phyloP scores from a whole-genome alignment of 2,888 invertebrate genomes.

The Cephus runcator region DNA sequence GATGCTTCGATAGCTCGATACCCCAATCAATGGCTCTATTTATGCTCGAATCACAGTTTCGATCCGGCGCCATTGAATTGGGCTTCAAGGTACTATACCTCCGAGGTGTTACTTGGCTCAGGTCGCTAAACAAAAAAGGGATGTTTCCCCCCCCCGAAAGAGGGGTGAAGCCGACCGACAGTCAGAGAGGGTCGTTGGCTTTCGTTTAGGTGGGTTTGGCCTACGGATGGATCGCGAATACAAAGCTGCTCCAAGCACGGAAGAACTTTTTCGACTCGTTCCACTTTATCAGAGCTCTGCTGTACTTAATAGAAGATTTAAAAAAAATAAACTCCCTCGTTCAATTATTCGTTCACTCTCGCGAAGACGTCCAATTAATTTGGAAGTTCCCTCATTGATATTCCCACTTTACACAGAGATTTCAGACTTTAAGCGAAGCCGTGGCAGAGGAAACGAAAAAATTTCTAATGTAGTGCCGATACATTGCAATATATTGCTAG shows the following conservation, averaged over 20 bases:
- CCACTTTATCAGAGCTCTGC: background rate
- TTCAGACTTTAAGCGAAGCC: background rate
- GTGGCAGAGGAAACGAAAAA: background rate
- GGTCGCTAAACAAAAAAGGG: background rate
- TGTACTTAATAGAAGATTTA: background rate
- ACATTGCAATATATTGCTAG: background rate
- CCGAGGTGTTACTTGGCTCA: background rate
- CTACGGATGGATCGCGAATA: no score
- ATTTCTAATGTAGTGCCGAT: background rate
- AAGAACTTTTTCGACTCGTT: background rate
- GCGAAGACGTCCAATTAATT: background rate
- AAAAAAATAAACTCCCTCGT: background rate
- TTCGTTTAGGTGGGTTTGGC: background rate
- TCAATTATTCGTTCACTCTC: background rate
- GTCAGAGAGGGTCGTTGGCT: background rate
- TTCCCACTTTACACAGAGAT: background rate
- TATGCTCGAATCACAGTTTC: background rate
- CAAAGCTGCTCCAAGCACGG: no score
- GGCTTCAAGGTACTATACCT: slow-evolving; percentile 10
- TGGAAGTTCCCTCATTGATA: background rate
- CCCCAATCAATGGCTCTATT: background rate
- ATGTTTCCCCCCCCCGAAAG: background rate
- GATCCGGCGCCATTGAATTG: slow-evolving; percentile 8
- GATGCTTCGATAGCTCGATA: background rate
- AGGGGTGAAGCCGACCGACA: background rate